Percentiles rank a stretch among this genome's conserved stretches.
These are phyloP conservation scores for Luidia sarsii DNA, from an alignment of 53 echinoderm and acorn worm genomes.

Conservation along the genomic window DNA sequence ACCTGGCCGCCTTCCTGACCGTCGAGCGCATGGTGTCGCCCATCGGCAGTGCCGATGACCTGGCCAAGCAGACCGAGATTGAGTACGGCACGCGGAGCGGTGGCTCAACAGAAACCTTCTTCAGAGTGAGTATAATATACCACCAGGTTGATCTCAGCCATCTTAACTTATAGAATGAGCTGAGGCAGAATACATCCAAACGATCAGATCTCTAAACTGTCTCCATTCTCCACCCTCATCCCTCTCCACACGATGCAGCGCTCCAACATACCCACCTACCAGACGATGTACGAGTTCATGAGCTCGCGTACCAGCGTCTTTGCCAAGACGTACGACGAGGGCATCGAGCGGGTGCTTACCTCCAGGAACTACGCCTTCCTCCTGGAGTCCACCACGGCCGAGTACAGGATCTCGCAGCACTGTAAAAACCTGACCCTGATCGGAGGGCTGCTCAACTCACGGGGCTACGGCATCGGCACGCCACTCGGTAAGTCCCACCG, in stretches of 20 bases:
- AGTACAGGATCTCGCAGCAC: conserved; percentile 82
- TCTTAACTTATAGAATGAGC: no score
- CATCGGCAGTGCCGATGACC: conserved; percentile 87
- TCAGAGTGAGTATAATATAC: conserved; percentile 68
- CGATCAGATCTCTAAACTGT: background rate
- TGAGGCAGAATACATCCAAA: no score
- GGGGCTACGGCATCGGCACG: conserved; percentile 94
- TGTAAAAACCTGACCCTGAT: conserved; percentile 92
- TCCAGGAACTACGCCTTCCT: conserved; percentile 87
- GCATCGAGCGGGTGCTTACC: conserved; percentile 75
- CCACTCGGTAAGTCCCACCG: conserved; percentile 87
- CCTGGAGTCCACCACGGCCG: conserved; percentile 91
- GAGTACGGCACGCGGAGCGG: conserved; percentile 90
- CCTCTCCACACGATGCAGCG: conserved; percentile 46
- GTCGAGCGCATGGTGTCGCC: conserved; percentile 99
- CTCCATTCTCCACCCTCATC: background rate
- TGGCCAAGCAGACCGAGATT: conserved; percentile 82
- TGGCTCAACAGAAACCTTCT: conserved; percentile 89
- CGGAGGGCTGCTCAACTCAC: conserved; percentile 90
- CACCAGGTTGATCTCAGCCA: no score
- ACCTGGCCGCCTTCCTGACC: conserved; percentile 95
- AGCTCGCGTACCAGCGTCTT: conserved; percentile 68
- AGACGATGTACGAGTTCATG: conserved; percentile 98
- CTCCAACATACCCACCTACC: conserved; percentile 88
- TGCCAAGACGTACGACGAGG: conserved; percentile 72